phyloP scores from a whole-genome alignment of 2,797 vertebrate genomes.

The Chaunax sp. region DNA sequence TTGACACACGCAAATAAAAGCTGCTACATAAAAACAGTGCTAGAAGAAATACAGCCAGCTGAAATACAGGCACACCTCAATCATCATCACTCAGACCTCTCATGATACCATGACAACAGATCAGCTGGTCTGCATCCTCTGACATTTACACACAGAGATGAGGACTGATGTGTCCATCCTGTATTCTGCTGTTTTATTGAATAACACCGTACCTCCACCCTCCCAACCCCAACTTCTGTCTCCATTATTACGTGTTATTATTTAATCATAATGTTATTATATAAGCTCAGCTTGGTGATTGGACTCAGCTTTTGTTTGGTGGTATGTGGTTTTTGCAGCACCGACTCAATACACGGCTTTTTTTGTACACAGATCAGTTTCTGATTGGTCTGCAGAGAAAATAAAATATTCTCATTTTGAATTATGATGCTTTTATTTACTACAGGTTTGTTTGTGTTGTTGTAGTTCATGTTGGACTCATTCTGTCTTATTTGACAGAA shows the following conservation, averaged over 20 bases:
- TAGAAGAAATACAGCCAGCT: not conserved
- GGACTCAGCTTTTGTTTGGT: conserved; percentile 69
- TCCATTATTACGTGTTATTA: conserved; percentile 74
- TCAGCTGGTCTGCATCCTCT: conserved; percentile 69
- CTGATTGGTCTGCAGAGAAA: not conserved
- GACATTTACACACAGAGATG: conserved; percentile 73
- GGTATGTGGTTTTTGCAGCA: conserved; percentile 45
- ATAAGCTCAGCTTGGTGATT: conserved; percentile 71
- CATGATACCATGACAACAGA: conserved; percentile 69
- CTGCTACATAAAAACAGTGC: not conserved
- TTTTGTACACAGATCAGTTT: conserved; percentile 1
- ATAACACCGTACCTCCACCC: conserved; percentile 26
- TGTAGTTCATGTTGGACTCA: not conserved
- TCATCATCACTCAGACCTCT: conserved; percentile 58
- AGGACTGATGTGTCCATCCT: conserved; percentile 65
- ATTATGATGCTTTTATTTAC: not conserved
- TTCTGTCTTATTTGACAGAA: conserved; percentile 80
- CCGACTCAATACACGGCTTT: no score
- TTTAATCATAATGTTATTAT: no score
- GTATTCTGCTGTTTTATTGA: conserved; percentile 35
- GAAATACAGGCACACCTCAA: conserved; percentile 35
- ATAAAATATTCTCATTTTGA: conserved; percentile 12
- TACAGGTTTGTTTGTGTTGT: conserved; percentile 8
- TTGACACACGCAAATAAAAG: conserved; percentile 31
- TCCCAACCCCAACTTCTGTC: conserved; percentile 36